Base-by-base conservation (phyloP, 2,797 vertebrate genomes). In the Falco peregrinus region DNA sequence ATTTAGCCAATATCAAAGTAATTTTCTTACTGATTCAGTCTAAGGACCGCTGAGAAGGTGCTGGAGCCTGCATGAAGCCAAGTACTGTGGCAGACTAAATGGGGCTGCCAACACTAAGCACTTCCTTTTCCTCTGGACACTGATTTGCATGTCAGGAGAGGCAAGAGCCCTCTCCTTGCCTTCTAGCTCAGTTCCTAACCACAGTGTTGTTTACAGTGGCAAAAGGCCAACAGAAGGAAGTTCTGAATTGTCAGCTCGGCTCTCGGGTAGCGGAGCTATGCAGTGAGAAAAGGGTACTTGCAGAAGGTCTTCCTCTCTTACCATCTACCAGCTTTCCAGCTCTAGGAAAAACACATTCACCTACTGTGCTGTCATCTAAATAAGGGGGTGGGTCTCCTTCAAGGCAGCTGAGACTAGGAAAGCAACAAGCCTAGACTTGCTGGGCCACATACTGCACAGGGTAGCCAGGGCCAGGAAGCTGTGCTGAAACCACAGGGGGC, bases 111-210 rank as follows among this genome's bases (percentile, higher is more conserved):
- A 69, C n/a, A 59, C 17, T 14, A 84, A 79, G n/a, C 59, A 53
- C 68, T 87, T 92, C 71, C 85, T 86, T 84, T 94, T 68, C 81
- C 86, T 89, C 79, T 54, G 48, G 79, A 89, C 67, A 81, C 47
- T 4, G 2, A 61, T 84, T 83, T 87, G 73, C 75, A 60, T 21
- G 45, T 61, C 41, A 79, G 51, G 47, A 88, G 76, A 75, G 59
- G 28, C 73, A 91, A 63, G 0, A 82, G 75, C 61, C 51, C 26
- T 81, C 54, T 96, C 68, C 86, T 77, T 95, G 79, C 92, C 92
- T 96, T 95, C 79, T 68, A 97, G 84, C 86, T 83, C 57, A 85
- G 85, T 50, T 84, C 61, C 48, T 83, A 83, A 95, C 73, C 75
- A 84, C 70, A 93, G 79, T 5, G 0, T 47, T 71, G 61, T 82